phyloP scores from a whole-genome alignment of 2,797 vertebrate genomes.

The Etheostoma nigrum region DNA sequence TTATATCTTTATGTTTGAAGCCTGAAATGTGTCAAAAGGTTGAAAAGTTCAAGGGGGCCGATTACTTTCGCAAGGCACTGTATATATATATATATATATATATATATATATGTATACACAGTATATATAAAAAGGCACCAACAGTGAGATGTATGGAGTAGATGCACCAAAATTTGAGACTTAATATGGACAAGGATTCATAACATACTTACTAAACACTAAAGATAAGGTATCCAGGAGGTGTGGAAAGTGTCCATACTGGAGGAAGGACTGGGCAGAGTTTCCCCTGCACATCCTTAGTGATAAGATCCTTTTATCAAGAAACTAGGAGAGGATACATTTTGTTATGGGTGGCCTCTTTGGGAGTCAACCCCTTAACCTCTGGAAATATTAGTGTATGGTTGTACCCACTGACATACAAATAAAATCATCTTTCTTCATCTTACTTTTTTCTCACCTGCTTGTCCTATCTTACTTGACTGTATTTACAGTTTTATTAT shows the following conservation, averaged over 20 bases:
- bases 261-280: slow-evolving; percentile 78
- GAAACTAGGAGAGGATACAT: slow-evolving; percentile 50
- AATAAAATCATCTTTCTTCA: neutral
- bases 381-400: slow-evolving; percentile 3
- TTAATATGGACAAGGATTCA: slow-evolving; percentile 48
- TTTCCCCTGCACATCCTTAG: slow-evolving; percentile 79
- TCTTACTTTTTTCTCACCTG: neutral
- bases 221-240: slow-evolving; percentile 65
- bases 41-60: too few relatives aligned
- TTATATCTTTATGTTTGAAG: too few relatives aligned
- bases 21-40: too few relatives aligned
- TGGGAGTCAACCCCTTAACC: slow-evolving; percentile 26
- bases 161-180: slow-evolving; percentile 1
- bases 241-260: slow-evolving; percentile 66
- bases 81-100: too few relatives aligned
- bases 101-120: too few relatives aligned
- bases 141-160: neutral
- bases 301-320: slow-evolving; percentile 77
- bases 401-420: neutral
- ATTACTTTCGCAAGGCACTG: too few relatives aligned
- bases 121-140: neutral
- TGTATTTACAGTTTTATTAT: neutral
- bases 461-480: neutral
- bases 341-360: slow-evolving; percentile 34
- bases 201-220: slow-evolving; percentile 44